phyloP scores from a whole-genome alignment of 92 coral and sea anemone genomes.

The Siderastrea radians region DNA sequence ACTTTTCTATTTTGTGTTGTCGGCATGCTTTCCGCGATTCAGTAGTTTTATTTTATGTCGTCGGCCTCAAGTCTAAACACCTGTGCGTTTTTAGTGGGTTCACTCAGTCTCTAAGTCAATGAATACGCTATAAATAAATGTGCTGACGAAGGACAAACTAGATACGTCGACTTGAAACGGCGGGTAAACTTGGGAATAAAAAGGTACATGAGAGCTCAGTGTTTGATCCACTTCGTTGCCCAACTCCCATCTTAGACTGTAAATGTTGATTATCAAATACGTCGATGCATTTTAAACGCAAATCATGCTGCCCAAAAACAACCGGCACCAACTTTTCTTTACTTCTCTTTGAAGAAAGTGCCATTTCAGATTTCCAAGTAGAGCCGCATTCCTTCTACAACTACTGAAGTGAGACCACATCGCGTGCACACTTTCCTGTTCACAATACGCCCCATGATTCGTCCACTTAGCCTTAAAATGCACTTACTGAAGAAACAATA shows the following conservation, averaged over 20 bases:
- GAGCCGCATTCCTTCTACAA: not conserved
- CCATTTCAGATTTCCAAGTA: not conserved
- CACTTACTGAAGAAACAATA: slow-evolving; percentile 5
- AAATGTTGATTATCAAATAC: no score
- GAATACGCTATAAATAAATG: not conserved
- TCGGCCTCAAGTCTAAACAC: no score
- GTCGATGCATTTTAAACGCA: not conserved
- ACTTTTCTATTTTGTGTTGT: not conserved
- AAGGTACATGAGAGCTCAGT: not conserved
- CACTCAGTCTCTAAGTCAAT: not conserved
- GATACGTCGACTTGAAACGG: not conserved
- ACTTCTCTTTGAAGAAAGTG: not conserved
- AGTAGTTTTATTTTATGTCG: no score
- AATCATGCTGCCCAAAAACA: not conserved
- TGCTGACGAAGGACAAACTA: slow-evolving; percentile 9
- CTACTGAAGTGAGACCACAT: not conserved
- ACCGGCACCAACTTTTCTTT: not conserved
- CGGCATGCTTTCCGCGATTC: not conserved
- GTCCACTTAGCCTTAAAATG: slow-evolving; percentile 4
- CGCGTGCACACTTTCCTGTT: slow-evolving; percentile 14
- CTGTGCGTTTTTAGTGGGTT: no score
- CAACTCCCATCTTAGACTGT: not conserved
- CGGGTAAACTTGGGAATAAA: not conserved
- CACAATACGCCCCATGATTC: slow-evolving; percentile 9
- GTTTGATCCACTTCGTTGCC: not conserved